phyloP scores from a whole-genome alignment of 2,113 vertebrate species.

The Sinocyclocheilus rhinocerous region DNA sequence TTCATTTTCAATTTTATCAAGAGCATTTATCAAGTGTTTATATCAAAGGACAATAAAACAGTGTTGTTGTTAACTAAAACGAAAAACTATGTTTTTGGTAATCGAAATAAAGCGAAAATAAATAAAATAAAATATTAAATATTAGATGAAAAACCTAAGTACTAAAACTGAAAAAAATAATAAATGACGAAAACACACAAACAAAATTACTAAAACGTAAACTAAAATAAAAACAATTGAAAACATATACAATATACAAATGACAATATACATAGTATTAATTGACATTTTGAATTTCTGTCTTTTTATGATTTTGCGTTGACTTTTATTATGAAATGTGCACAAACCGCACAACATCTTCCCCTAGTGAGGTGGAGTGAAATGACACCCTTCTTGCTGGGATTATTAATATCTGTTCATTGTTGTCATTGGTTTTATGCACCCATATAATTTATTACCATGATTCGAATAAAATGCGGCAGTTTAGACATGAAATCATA shows the following conservation, averaged over 20 bases:
- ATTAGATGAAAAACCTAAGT: not conserved
- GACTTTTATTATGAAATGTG: conserved; percentile 35
- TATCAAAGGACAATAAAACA: not conserved
- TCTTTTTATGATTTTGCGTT: not conserved
- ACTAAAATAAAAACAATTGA: not conserved
- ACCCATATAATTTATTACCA: not conserved
- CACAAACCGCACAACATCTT: not conserved
- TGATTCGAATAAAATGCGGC: not conserved
- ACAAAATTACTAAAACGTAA: not conserved
- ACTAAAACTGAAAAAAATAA: not conserved
- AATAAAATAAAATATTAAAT: not conserved
- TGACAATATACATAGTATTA: no score
- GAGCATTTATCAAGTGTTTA: not conserved
- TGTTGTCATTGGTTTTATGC: not conserved
- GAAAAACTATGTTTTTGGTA: not conserved
- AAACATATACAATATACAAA: no score
- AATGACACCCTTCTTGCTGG: not conserved
- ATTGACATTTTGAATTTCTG: no score
- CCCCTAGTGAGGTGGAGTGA: not conserved
- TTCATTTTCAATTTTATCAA: not conserved
- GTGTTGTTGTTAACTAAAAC: not conserved
- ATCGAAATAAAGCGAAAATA: not conserved
- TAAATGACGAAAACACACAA: not conserved
- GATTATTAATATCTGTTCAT: not conserved
- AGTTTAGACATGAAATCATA: not conserved